A percentile compares a stretch with the other conserved stretches of the same genome.
These are phyloP conservation scores for Sebastes diploproa DNA, from an alignment of 2,797 vertebrate genomes.

Conservation along the genomic window DNA sequence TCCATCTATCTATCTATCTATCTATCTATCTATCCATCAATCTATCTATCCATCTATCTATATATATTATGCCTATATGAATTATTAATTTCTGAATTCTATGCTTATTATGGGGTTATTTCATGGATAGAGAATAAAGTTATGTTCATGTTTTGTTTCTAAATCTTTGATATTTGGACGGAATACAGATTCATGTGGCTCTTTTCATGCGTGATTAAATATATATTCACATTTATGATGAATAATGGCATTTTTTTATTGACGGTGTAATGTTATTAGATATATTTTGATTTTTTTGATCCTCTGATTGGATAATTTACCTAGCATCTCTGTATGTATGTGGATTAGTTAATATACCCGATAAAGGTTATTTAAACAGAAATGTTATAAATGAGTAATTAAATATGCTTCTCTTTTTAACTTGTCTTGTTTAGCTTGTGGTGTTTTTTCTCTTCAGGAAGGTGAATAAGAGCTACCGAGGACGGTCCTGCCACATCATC, in stretches of 20 bases:
- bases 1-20: neutral
- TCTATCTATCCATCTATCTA: too few relatives aligned
- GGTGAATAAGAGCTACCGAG: slow-evolving; percentile 84
- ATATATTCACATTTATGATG: too few relatives aligned
- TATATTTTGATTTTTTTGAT: neutral
- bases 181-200: too few relatives aligned
- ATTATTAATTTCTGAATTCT: too few relatives aligned
- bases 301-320: neutral
- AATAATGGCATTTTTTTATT: too few relatives aligned
- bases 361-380: neutral
- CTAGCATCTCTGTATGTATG: neutral
- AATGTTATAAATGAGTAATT: neutral
- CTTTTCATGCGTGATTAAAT: too few relatives aligned
- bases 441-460: slow-evolving; percentile 64
- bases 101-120: too few relatives aligned
- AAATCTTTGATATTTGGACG: too few relatives aligned
- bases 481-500: slow-evolving; percentile 83
- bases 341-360: neutral
- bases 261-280: neutral
- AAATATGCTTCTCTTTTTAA: neutral
- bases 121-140: too few relatives aligned
- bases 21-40: neutral
- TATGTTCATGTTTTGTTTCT: too few relatives aligned
- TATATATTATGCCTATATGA: neutral
- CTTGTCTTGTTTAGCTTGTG: neutral